These are phyloP conservation scores for Oxyruncus cristatus DNA, from an alignment of 2,113 vertebrate species.

Conservation along the genomic window DNA sequence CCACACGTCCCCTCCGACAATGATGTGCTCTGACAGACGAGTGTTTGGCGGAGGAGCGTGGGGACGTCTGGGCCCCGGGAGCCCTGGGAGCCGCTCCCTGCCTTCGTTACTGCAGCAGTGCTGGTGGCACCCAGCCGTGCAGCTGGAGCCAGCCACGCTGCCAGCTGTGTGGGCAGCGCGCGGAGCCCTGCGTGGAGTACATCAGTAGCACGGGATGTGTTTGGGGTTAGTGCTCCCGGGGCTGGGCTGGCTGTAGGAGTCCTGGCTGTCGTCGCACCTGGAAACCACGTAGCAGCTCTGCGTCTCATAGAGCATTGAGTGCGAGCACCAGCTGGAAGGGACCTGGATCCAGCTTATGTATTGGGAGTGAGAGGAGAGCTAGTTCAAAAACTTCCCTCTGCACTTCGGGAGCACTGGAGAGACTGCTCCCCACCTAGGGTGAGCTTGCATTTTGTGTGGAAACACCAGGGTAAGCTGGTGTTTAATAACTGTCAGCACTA, in stretches of 20 bases:
- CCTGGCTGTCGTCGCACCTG: not conserved
- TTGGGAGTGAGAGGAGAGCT: not conserved
- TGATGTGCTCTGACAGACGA: not conserved
- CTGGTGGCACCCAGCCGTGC: not conserved
- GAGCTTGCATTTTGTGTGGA: not conserved
- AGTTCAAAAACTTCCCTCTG: not conserved
- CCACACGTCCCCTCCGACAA: not conserved
- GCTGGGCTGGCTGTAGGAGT: not conserved
- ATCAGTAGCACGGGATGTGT: not conserved
- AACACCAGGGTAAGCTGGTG: not conserved
- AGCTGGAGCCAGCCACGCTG: fast-evolving
- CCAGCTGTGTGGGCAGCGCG: fast-evolving
- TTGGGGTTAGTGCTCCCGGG: not conserved
- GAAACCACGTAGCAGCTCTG: not conserved
- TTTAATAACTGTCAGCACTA: not conserved
- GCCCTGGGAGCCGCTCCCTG: not conserved
- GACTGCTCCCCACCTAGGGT: not conserved
- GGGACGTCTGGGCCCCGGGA: fast-evolving
- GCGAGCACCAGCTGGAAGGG: not conserved
- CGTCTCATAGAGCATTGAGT: not conserved
- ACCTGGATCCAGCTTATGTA: not conserved
- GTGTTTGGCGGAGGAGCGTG: not conserved
- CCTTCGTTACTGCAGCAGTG: fast-evolving
- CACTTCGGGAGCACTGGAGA: not conserved
- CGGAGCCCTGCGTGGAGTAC: fast-evolving